Conservation (phyloP, 2,797 vertebrate species). For the Tapirus indicus region DNA sequence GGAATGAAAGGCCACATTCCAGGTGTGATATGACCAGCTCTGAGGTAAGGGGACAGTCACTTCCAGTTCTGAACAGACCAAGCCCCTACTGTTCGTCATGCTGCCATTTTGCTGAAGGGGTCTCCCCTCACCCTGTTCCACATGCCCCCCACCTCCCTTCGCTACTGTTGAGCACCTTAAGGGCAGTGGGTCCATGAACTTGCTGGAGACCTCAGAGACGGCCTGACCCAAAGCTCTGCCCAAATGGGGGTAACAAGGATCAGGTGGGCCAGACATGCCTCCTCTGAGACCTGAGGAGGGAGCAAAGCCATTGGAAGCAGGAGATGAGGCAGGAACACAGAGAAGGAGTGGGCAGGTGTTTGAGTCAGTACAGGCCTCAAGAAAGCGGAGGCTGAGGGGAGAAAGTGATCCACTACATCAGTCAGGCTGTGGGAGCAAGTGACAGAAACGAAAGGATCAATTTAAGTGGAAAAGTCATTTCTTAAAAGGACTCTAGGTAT, state of each 20-base stretch:
- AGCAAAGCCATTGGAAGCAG: neutral
- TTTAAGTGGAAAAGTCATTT: conserved; percentile 14
- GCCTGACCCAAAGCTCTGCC: neutral
- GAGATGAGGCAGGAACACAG: neutral
- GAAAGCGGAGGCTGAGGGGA: neutral
- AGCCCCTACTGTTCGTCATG: neutral
- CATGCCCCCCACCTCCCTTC: neutral
- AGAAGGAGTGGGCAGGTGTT: neutral
- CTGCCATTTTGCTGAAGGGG: neutral
- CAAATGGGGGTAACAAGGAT: neutral
- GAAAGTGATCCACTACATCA: neutral
- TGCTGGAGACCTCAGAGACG: neutral
- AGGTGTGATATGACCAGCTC: neutral
- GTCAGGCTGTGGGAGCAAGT: neutral
- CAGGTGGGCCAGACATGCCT: neutral
- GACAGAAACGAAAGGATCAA: neutral
- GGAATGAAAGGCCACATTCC: neutral
- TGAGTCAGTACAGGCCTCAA: neutral
- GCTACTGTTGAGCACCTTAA: neutral
- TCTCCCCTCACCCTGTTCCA: neutral
- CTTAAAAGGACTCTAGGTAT: neutral
- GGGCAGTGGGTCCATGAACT: neutral
- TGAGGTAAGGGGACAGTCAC: neutral
- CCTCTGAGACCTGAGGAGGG: neutral
- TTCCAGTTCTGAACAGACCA: neutral